Base-by-base conservation (phyloP, 2,797 vertebrate species). In the Gymnodraco acuticeps region DNA sequence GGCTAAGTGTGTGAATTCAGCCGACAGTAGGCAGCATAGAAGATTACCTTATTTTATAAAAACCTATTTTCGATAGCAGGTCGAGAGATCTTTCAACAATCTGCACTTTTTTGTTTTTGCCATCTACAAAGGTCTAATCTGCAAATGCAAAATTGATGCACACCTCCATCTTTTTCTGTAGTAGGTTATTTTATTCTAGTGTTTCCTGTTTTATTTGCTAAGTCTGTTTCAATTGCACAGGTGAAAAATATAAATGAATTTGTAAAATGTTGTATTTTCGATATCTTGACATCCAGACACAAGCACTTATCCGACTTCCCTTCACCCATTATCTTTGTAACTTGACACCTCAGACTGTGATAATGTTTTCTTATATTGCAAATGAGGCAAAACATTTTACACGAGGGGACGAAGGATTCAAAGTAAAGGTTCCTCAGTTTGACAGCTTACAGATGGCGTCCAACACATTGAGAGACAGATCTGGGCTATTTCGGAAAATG, bases 401-500 rank as follows among this genome's bases (percentile, higher is more conserved):
- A 8, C 3, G 4, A 11, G 47, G 27, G 52, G 42, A 38, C 33
- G 33, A 38, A 38, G 6, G 7, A 9, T 7, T 38, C 33, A 7
- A 9, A 38, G 7, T 7, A 38, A 38, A 38, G 6, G 8, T 7
- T 38, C 33, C 33, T 38, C 33, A 9, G 33, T 7, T 38, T 14
- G 38, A 61, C 23, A 52, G n/a, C 51, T 60, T 19, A 23, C 64
- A 33, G 47, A 64, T 19, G 33, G 14, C 15, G 11, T 56, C 16
- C 43, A 43, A 51, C 48, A 33, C 11, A 19, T 27, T 54, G 20
- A 5, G 3, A 75, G 52, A 66, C n/a, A 23, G 56, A 83, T 80
- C 51, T 33, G 52, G 75, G 60, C 55, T 80, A 68, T 82, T 76
- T 82, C 86, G 91, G 88, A 92, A 93, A 92, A 92, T 83, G 87